These are phyloP conservation scores for Scolopax mira DNA, from an alignment of 2,113 vertebrate genomes.

Conservation along the genomic window DNA sequence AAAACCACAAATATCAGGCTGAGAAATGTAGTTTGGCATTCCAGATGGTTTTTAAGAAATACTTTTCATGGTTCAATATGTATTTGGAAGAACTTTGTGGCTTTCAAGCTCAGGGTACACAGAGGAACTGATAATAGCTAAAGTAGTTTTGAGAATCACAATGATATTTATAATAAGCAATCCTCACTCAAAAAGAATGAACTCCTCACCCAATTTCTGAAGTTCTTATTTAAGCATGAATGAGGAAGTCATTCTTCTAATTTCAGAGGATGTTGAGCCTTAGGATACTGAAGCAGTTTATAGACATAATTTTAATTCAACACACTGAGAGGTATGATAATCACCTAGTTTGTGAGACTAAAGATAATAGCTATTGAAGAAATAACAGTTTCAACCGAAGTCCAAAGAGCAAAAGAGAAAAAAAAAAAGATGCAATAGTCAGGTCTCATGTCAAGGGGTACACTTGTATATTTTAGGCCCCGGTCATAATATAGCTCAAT, in stretches of 20 bases:
- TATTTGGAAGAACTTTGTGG: neutral
- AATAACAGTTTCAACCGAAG: neutral
- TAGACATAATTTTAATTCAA: neutral
- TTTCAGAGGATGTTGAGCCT: neutral
- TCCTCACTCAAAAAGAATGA: neutral
- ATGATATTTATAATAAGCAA: constrained; percentile 1
- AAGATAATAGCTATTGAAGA: neutral
- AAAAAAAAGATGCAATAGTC: neutral
- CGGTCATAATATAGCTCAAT: neutral
- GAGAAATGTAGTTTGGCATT: constrained; percentile 33
- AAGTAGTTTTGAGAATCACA: neutral
- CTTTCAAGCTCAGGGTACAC: neutral
- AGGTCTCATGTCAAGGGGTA: neutral
- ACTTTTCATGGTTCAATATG: constrained; percentile 5
- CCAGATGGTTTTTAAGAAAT: constrained; percentile 37
- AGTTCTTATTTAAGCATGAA: neutral
- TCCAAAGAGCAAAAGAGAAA: neutral
- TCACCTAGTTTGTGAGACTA: neutral
- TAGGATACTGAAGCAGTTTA: neutral
- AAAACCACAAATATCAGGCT: constrained; percentile 18
- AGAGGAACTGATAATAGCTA: constrained; percentile 2
- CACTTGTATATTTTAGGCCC: neutral
- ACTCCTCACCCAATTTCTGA: neutral
- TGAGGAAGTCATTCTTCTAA: neutral
- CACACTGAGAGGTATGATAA: neutral